Conservation (phyloP, 2,797 vertebrate species). For the Rhynchotus rufescens region DNA sequence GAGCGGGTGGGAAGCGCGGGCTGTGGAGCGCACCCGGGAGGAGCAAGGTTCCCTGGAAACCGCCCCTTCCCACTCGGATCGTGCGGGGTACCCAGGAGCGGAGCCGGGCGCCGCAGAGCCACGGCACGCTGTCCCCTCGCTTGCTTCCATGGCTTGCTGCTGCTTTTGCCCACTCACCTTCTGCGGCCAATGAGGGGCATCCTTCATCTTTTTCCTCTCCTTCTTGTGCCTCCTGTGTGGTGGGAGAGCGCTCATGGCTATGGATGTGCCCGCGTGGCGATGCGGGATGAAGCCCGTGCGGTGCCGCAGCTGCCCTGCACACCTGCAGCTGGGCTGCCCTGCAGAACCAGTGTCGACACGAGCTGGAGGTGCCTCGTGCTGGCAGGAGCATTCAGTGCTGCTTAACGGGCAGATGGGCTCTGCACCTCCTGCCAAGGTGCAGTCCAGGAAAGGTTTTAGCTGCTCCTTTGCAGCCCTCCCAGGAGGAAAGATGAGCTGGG, state of each 20-base stretch:
- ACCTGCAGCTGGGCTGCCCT: neutral
- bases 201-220: neutral
- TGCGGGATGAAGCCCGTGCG: neutral
- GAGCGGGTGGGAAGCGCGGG: too few species aligned
- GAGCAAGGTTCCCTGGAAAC: conserved; percentile 62
- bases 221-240: neutral
- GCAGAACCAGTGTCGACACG: too few species aligned
- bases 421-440: neutral
- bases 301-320: neutral
- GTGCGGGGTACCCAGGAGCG: too few species aligned
- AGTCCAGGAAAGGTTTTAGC: neutral
- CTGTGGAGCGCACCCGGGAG: neutral
- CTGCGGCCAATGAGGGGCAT: neutral
- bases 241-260: neutral
- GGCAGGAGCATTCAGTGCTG: too few species aligned
- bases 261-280: neutral
- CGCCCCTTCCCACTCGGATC: neutral
- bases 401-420: neutral
- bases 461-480: neutral
- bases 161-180: neutral
- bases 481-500: neutral
- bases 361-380: too few species aligned
- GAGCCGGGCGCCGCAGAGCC: too few species aligned
- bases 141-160: neutral
- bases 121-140: neutral